phyloP scores from a whole-genome alignment of 2,113 vertebrate genomes.

The Hippocampus comes region DNA sequence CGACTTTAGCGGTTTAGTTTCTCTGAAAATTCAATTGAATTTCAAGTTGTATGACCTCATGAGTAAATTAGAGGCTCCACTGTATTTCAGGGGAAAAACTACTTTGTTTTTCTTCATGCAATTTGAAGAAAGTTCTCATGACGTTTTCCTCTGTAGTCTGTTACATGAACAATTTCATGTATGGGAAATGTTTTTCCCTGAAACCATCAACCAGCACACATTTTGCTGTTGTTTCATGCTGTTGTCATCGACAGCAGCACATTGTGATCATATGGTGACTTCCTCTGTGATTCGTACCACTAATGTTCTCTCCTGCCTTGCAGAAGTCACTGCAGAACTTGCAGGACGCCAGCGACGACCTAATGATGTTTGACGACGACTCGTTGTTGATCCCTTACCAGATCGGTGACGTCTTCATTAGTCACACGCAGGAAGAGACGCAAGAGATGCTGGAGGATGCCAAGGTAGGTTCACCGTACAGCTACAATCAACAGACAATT shows the following conservation, averaged over 20 bases:
- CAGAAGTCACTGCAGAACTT: slow-evolving; percentile 94
- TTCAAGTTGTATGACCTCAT: too few relatives aligned
- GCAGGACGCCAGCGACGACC: slow-evolving; percentile 91
- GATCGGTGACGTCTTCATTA: slow-evolving; percentile 94
- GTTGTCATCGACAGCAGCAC: background rate
- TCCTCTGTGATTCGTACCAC: background rate
- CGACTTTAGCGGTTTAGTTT: too few relatives aligned
- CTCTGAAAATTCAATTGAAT: too few relatives aligned
- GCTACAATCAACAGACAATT: background rate
- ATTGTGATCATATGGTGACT: background rate
- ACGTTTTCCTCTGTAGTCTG: too few relatives aligned
- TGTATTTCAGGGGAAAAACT: too few relatives aligned
- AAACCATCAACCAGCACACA: too few relatives aligned
- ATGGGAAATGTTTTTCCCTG: too few relatives aligned
- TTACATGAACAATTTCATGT: too few relatives aligned
- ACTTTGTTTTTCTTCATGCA: too few relatives aligned
- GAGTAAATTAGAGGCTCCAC: too few relatives aligned
- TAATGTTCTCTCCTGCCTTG: slow-evolving; percentile 6
- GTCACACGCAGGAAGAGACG: slow-evolving; percentile 90
- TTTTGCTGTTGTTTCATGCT: too few relatives aligned
- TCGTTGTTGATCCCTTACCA: slow-evolving; percentile 85
- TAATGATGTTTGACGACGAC: slow-evolving; percentile 90
- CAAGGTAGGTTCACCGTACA: slow-evolving; percentile 73
- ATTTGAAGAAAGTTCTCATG: too few relatives aligned
- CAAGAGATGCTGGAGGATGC: slow-evolving; percentile 93